These are phyloP conservation scores for Zonitis immaculata DNA, from an alignment of 2,888 invertebrate genomes.

Conservation along the genomic window DNA sequence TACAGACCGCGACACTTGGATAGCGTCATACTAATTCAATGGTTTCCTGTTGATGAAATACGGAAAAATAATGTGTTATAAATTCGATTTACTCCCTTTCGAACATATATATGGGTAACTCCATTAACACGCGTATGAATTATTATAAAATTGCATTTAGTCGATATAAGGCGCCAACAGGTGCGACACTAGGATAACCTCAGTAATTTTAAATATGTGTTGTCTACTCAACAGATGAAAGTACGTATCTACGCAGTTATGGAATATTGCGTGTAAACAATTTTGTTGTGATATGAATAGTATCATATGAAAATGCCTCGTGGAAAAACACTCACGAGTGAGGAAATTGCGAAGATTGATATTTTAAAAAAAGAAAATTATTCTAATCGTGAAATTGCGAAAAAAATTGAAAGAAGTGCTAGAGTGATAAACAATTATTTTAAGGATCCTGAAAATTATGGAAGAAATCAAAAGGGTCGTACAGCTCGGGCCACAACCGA, in stretches of 20 bases:
- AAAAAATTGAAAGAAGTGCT: background rate
- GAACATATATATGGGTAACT: background rate
- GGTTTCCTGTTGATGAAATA: background rate
- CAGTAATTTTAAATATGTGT: background rate
- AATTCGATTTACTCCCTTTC: no score
- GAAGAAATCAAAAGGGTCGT: no score
- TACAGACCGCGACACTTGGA: conserved; percentile 19
- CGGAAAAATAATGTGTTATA: no score
- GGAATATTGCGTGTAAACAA: background rate
- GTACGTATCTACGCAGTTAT: background rate
- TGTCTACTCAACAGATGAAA: background rate
- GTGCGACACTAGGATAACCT: background rate
- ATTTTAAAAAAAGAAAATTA: background rate
- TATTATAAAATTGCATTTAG: no score
- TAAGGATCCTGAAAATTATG: no score
- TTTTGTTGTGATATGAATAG: background rate
- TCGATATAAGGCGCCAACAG: background rate
- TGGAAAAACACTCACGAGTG: background rate
- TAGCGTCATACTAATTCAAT: conserved; percentile 12
- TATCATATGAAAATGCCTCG: background rate
- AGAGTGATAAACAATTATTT: no score
- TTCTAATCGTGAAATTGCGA: background rate
- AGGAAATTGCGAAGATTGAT: background rate
- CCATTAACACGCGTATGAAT: background rate
- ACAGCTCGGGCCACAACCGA: no score